Conservation (phyloP, 2,888 invertebrate genomes). For the Lasioglossum malachurum region DNA sequence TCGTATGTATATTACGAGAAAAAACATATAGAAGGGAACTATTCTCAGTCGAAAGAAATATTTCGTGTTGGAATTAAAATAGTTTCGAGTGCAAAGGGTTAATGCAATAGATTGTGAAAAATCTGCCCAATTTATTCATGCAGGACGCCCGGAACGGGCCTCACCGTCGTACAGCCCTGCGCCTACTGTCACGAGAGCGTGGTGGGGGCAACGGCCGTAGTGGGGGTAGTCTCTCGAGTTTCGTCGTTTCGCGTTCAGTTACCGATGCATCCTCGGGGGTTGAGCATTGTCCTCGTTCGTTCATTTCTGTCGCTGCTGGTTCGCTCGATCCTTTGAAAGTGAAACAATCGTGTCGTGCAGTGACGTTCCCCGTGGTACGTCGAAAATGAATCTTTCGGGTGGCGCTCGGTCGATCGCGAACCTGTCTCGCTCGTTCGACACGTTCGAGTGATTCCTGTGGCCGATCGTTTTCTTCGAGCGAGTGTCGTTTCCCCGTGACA, state of each 20-base stretch:
- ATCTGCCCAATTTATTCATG: not conserved
- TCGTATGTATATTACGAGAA: too few relatives aligned
- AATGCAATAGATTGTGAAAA: not conserved
- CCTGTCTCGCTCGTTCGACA: not conserved
- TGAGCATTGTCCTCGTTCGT: conserved; percentile 41
- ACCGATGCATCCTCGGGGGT: conserved; percentile 65
- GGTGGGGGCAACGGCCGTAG: conserved; percentile 39
- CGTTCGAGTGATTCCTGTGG: not conserved
- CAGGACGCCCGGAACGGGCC: not conserved
- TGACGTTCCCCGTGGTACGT: not conserved
- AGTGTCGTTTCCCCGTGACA: not conserved
- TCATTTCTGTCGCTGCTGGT: not conserved
- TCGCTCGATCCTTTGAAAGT: not conserved
- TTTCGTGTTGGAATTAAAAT: too few relatives aligned
- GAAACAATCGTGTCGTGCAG: not conserved
- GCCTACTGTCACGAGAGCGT: conserved; percentile 18
- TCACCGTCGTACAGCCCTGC: not conserved
- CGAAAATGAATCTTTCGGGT: not conserved
- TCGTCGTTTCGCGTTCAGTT: conserved; percentile 65
- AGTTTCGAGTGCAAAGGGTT: too few relatives aligned
- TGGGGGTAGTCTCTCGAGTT: conserved; percentile 52
- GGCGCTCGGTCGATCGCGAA: not conserved
- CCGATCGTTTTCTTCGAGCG: not conserved
- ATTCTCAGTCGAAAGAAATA: too few relatives aligned
- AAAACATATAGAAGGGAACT: too few relatives aligned